Evolutionary conservation across 2,888 invertebrate genomes (phyloP).

Genomic region (Dastarcus helophoroides): DNA sequence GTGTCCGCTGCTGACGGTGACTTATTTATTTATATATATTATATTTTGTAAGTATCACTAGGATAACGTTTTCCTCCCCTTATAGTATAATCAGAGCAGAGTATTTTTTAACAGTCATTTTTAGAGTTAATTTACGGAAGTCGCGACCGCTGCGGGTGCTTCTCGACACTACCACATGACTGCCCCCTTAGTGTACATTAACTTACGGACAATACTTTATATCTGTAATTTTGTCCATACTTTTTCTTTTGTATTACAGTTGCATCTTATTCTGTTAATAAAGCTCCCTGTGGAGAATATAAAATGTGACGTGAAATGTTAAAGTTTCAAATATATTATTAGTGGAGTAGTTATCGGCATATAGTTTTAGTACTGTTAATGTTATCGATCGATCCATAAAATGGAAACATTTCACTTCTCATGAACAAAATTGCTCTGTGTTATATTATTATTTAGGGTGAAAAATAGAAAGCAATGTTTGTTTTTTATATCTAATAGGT

Average conservation of each 20-base stretch:
- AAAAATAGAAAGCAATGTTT: slow-evolving; percentile 44
- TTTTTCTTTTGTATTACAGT: no score
- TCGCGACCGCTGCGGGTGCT: slow-evolving; percentile 4
- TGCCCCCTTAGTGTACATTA: no score
- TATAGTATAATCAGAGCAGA: slow-evolving; percentile 36
- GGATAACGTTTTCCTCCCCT: slow-evolving; percentile 22
- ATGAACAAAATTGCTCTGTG: slow-evolving; percentile 41
- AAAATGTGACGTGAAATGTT: slow-evolving; percentile 27
- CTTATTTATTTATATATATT: no score
- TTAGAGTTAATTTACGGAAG: slow-evolving; percentile 5
- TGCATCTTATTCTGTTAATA: no score
- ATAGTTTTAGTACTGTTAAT: slow-evolving; percentile 20
- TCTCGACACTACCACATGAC: slow-evolving; percentile 2
- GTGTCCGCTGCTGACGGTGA: no score
- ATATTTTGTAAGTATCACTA: no score
- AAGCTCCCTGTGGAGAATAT: slow-evolving; percentile 13
- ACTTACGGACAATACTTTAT: background rate
- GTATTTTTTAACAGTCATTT: slow-evolving; percentile 26
- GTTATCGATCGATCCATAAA: slow-evolving; percentile 24
- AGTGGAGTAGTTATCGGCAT: slow-evolving; percentile 13
- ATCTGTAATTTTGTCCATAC: background rate
- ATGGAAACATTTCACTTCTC: slow-evolving; percentile 35
- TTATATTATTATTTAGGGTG: slow-evolving; percentile 40
- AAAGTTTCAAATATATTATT: slow-evolving; percentile 14
- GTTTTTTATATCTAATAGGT: slow-evolving; percentile 52